Conservation (phyloP, 2,113 vertebrate genomes). For the Cryptotis parvus region DNA sequence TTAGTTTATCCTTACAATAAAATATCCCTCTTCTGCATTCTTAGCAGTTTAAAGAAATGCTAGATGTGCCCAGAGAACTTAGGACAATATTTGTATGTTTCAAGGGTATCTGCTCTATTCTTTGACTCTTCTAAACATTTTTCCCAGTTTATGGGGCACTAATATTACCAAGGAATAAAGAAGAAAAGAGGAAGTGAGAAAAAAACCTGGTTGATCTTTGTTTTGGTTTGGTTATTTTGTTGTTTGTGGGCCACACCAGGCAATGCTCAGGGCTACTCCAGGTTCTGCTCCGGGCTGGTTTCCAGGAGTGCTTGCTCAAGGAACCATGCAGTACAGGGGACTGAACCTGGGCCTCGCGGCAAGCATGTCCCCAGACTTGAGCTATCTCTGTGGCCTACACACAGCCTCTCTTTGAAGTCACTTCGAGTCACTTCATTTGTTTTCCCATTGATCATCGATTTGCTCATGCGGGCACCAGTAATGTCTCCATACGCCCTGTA, state of each 20-base stretch:
- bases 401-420: not conserved
- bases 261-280: too few species aligned
- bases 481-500: too few species aligned
- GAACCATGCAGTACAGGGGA: too few species aligned
- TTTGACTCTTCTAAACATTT: constrained; percentile 9
- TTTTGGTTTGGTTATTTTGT: not conserved
- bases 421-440: too few species aligned
- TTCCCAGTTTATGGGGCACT: not conserved
- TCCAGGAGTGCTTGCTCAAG: too few species aligned
- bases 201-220: not conserved
- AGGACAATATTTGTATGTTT: not conserved
- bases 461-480: too few species aligned
- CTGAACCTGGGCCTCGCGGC: too few species aligned
- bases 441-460: too few species aligned
- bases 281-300: too few species aligned
- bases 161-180: not conserved
- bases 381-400: too few species aligned
- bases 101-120: not conserved
- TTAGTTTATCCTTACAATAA: not conserved
- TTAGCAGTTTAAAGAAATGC: not conserved
- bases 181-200: not conserved
- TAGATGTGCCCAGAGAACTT: not conserved
- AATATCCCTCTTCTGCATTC: not conserved
- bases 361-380: too few species aligned
- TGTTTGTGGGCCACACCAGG: too few species aligned